Base-by-base conservation (phyloP, 2,888 invertebrate species). In the Ariolimax columbianus region DNA sequence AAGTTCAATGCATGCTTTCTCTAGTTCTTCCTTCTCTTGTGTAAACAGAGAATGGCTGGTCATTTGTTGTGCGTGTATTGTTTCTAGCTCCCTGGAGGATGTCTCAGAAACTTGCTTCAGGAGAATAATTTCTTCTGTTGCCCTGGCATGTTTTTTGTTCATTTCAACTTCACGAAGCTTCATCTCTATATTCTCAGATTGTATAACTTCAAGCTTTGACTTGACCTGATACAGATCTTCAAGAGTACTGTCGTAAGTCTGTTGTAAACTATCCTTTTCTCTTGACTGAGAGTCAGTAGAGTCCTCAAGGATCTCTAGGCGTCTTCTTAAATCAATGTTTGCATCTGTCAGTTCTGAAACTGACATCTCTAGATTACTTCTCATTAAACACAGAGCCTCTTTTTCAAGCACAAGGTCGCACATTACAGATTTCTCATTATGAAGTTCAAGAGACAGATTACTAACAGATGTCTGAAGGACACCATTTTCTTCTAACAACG, bases 341-440 rank as follows among this genome's bases (percentile, higher is more conserved):
- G 40, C 59, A 7, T 38, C 47, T 33, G 83, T 55, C 17, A 83
- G 83, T n/a, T 83, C 77, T n/a, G 26, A n/a, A 33, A 83, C 51
- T 36, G 83, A 33, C 23, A 30, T 77, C n/a, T 83, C 83, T 36
- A 83, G 38, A 23, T 68, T 51, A 33, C 17, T 30, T 63, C 36
- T 66, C 33, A 26, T 26, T n/a, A 40, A 55, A 63, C 3, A 38
- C 23, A 73, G 43, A 63, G 7, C 7, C 14, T 83, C 63, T 14
- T 77, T 83, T 38, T 83, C 83, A 30, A 68, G 47, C 1, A 26
- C 0, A 30, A 83, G 47, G 17, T 51, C 40, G 0, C 6, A 17
- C 9, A 33, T 30, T 19, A 36, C 23, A 38, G 77, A 36, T 51
- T 47, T 77, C 38, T 77, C 83, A 40, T 68, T 33, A 33, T 83